Percentiles rank a stretch among this genome's conserved stretches.
phyloP scores from a whole-genome alignment of 2,113 vertebrate genomes.

The Anarrhichthys ocellatus region DNA sequence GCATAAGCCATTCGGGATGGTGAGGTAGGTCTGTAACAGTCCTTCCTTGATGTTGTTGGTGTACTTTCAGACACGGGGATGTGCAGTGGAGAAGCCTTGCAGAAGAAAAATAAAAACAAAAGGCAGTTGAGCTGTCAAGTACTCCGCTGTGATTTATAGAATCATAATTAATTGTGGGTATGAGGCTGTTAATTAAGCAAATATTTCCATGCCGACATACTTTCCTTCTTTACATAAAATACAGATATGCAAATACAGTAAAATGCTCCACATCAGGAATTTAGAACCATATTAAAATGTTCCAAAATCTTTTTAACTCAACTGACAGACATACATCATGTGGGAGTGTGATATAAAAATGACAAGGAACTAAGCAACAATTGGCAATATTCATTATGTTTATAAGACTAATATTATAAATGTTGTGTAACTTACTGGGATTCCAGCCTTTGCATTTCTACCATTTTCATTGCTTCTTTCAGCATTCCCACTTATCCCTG shows the following conservation, averaged over 20 bases:
- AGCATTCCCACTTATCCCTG: constrained; percentile 58
- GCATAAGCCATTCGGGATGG: constrained; percentile 1
- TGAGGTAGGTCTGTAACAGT: constrained; percentile 29
- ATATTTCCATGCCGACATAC: not conserved
- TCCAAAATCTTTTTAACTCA: not conserved
- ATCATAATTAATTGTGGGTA: not conserved
- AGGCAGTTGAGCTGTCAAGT: not conserved
- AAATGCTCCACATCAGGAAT: not conserved
- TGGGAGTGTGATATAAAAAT: not conserved
- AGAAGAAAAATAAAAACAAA: not conserved
- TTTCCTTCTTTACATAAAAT: not conserved
- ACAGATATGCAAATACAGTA: not conserved
- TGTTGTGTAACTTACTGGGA: constrained; percentile 38
- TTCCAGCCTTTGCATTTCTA: constrained; percentile 26
- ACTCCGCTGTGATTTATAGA: not conserved
- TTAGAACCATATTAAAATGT: not conserved
- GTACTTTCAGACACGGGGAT: constrained; percentile 62
- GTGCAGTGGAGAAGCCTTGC: constrained; percentile 51
- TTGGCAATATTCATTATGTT: not conserved
- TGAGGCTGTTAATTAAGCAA: not conserved
- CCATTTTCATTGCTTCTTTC: constrained; percentile 47
- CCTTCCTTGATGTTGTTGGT: constrained; percentile 57
- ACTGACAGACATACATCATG: not conserved
- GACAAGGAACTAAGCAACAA: not conserved
- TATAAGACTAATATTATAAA: not conserved